phyloP scores from a whole-genome alignment of 2,113 vertebrate genomes.

The Daphoenositta chrysoptera region DNA sequence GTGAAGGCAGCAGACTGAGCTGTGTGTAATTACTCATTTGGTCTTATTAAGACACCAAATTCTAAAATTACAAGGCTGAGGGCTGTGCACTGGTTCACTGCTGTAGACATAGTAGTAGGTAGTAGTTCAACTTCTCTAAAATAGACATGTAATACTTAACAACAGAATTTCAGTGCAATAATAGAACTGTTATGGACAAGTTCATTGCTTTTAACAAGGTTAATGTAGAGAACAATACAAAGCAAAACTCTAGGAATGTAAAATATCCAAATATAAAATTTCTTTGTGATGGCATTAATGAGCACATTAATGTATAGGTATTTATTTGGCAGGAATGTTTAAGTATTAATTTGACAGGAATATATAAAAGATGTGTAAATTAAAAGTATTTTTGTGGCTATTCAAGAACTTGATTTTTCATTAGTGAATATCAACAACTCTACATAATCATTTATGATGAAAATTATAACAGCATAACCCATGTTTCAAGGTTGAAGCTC shows the following conservation, averaged over 20 bases:
- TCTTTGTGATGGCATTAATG: not conserved
- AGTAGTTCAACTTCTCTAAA: not conserved
- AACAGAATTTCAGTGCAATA: not conserved
- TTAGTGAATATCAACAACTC: not conserved
- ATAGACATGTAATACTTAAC: not conserved
- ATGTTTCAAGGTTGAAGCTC: not conserved
- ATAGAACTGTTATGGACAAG: not conserved
- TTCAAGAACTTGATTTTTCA: not conserved
- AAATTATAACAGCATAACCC: not conserved
- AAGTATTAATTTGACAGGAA: not conserved
- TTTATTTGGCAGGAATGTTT: not conserved
- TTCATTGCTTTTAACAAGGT: not conserved
- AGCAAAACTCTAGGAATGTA: conserved; percentile 10
- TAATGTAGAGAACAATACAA: not conserved
- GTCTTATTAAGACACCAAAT: conserved; percentile 36
- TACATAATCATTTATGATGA: not conserved
- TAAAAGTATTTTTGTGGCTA: not conserved
- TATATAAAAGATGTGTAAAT: not conserved
- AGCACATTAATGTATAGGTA: not conserved
- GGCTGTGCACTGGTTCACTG: not conserved
- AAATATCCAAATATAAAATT: conserved; percentile 27
- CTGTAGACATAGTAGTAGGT: not conserved
- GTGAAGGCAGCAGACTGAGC: not conserved
- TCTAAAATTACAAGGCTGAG: conserved; percentile 54
- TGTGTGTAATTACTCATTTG: conserved; percentile 59